Base-by-base conservation (phyloP, 2,797 vertebrate genomes). In the Sebastes oblongus region DNA sequence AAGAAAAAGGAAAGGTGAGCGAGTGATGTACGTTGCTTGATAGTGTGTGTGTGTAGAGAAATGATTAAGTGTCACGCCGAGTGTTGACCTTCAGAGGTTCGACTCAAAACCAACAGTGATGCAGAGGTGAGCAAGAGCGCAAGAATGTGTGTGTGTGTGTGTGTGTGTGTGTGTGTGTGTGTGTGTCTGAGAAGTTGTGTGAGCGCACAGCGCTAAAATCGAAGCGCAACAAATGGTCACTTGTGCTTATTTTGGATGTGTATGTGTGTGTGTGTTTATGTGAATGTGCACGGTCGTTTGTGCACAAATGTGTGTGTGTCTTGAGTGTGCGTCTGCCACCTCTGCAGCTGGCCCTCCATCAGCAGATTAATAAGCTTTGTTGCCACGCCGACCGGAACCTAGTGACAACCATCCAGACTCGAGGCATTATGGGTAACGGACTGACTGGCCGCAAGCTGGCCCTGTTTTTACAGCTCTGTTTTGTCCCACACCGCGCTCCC, bases 301-400 rank as follows among this genome's bases (percentile, higher is more conserved):
- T 74, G 74, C 34, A 13, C 50, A 20, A 39, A 30, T 75, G 77
- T 74, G 59, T 77, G 81, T 56, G 39, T 22, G 39, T 60, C 16
- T 30, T 61, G 74, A 78, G 81, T 71, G 77, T 90, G 80, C 86
- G 84, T 81, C 94, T 96, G 96, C 96, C 96, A 96, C 92, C 91
- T 95, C 96, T 97, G 97, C 98, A 98, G 98, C 98, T 99, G 98
- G 97, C 97, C 95, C 96, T 96, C 97, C 96, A 97, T 98, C 98
- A 97, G 97, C 97, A 99, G 97, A 99, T 98, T 98, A 99, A 99
- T 99, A 99, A 98, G 97, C 97, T 97, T 96, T 95, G 98, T 99
- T 97, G 97, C 98, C 98, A 98, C 97, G 98, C 97, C 98, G 96
- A 99, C 98, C 97, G 97, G 97, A 98, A 97, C 96, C 97, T 97